Evolutionary conservation across 2,797 vertebrate species (phyloP).

Genomic region (Cossypha heuglini): DNA sequence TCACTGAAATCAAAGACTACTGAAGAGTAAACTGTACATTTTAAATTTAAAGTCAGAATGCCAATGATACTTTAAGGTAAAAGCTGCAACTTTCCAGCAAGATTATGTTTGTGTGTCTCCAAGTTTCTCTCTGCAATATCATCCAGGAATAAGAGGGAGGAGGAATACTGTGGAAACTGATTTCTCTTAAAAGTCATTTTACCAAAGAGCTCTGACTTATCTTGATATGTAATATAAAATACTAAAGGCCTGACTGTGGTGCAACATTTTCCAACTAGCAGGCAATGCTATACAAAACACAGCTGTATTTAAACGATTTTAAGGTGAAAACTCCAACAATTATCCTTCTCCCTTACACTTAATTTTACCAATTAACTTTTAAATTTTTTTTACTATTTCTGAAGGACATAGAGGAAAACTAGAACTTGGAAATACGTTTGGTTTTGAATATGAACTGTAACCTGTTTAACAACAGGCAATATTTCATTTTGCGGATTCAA

Average conservation of each 20-base stretch:
- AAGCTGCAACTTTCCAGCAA: neutral
- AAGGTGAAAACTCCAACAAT: neutral
- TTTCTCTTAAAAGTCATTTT: neutral
- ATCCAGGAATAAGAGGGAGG: neutral
- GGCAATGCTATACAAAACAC: neutral
- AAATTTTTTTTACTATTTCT: neutral
- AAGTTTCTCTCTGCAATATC: neutral
- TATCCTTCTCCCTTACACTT: neutral
- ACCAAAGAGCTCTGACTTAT: neutral
- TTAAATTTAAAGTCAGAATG: neutral
- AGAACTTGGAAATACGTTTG: slow-evolving; percentile 20
- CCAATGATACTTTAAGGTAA: neutral
- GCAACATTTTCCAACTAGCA: neutral
- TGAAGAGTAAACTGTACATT: neutral
- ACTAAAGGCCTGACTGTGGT: neutral
- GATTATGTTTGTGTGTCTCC: neutral
- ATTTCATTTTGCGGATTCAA: slow-evolving; percentile 68
- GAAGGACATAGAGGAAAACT: neutral
- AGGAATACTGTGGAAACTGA: neutral
- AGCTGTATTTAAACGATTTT: neutral
- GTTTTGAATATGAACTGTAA: slow-evolving; percentile 65
- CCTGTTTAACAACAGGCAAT: slow-evolving; percentile 80
- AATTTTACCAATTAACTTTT: neutral
- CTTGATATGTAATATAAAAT: neutral
- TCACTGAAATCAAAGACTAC: neutral